phyloP scores from a whole-genome alignment of 2,888 invertebrate species.

The Cenopis cana region DNA sequence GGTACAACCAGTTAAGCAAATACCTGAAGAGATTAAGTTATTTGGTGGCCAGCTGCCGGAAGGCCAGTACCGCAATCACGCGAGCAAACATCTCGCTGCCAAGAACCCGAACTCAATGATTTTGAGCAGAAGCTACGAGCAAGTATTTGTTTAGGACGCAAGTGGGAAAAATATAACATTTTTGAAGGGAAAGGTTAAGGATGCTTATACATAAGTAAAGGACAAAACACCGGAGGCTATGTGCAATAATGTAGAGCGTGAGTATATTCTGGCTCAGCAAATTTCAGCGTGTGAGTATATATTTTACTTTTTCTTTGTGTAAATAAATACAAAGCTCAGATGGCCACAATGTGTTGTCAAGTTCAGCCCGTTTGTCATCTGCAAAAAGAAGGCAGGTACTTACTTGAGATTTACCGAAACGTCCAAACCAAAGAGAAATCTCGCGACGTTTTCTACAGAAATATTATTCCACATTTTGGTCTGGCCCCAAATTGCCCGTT shows the following conservation, averaged over 20 bases:
- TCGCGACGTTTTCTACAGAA: constrained; percentile 12
- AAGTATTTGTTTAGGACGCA: constrained; percentile 60
- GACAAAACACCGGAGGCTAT: constrained; percentile 36
- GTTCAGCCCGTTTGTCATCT: constrained; percentile 11
- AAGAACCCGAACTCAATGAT: constrained; percentile 57
- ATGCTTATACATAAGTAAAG: constrained; percentile 36
- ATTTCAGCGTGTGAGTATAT: constrained; percentile 5
- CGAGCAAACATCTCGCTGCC: constrained; percentile 60
- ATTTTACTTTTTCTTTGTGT: constrained; percentile 32
- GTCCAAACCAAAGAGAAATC: constrained; percentile 4
- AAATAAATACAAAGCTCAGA: constrained; percentile 13
- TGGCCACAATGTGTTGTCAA: constrained; percentile 17
- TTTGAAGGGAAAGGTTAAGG: constrained; percentile 44
- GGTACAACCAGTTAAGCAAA: constrained; percentile 17
- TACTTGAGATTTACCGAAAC: constrained; percentile 1
- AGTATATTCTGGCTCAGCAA: constrained; percentile 20
- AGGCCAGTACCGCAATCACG: constrained; percentile 59
- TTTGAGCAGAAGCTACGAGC: constrained; percentile 52
- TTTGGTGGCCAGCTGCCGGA: constrained; percentile 53
- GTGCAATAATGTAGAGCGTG: constrained; percentile 14
- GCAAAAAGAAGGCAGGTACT: constrained; percentile 10
- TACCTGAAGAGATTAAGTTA: constrained; percentile 50
- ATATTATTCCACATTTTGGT: constrained; percentile 32
- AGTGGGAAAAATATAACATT: constrained; percentile 50
- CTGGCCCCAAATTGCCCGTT: constrained; percentile 24